A percentile compares a stretch with the other conserved stretches of the same genome.
These are phyloP conservation scores for Drosophila monieri DNA, from an alignment of 2,888 invertebrate species.

Conservation along the genomic window DNA sequence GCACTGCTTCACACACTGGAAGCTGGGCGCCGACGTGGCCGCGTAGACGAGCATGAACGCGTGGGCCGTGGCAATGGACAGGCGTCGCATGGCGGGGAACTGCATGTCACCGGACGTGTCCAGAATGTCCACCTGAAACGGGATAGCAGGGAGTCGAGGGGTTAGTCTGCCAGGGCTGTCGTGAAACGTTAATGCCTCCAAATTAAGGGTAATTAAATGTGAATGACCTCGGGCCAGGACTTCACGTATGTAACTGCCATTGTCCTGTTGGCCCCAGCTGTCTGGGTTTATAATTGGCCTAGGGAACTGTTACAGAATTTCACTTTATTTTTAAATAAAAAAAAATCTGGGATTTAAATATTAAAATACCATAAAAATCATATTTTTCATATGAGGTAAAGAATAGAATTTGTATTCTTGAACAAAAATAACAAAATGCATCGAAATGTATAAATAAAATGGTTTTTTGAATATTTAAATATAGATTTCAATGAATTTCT, in stretches of 20 bases:
- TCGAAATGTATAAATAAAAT: no score
- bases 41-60: constrained; percentile 95
- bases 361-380: not conserved
- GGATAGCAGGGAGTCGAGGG: not conserved
- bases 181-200: constrained; percentile 24
- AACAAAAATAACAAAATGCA: no score
- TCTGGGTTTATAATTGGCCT: constrained; percentile 11
- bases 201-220: constrained; percentile 29
- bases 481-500: no score
- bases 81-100: constrained; percentile 94
- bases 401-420: no score
- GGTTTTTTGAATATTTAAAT: no score
- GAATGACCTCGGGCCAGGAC: constrained; percentile 6
- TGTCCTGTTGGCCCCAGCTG: constrained; percentile 1
- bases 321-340: constrained; percentile 14
- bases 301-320: constrained; percentile 14
- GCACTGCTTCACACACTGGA: constrained; percentile 89
- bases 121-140: constrained; percentile 88
- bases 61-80: constrained; percentile 94
- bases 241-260: not conserved
- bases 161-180: constrained; percentile 10
- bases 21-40: constrained; percentile 89
- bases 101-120: constrained; percentile 94
- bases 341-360: not conserved
- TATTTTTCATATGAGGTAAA: not conserved